These are phyloP conservation scores for Onychomys arenicola DNA, from an alignment of 2,797 vertebrate species.

Conservation along the genomic window DNA sequence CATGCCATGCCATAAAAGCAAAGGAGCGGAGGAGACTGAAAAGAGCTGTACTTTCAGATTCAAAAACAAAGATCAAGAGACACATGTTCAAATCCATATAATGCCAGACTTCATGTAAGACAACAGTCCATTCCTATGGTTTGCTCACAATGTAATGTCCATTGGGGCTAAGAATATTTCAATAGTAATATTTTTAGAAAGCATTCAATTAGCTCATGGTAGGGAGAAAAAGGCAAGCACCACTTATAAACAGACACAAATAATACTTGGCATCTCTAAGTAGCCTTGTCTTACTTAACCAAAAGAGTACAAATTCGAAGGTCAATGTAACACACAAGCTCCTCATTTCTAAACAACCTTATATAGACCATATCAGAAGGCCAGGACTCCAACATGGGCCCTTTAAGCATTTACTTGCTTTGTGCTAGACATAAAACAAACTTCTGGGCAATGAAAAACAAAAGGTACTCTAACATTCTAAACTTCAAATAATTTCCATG, in stretches of 20 bases:
- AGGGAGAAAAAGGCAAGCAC: background rate
- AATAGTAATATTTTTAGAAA: constrained; percentile 65
- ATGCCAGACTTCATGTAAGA: background rate
- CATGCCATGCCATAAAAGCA: background rate
- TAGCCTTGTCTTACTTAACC: background rate
- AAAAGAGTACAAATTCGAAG: background rate
- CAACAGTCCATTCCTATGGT: background rate
- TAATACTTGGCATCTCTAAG: constrained; percentile 3
- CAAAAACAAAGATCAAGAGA: constrained; percentile 26
- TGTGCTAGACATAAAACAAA: constrained; percentile 11
- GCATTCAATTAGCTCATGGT: background rate
- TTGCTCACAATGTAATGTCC: constrained; percentile 53
- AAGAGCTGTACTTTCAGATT: background rate
- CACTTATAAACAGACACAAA: background rate
- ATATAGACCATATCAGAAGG: background rate
- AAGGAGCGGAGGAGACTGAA: background rate
- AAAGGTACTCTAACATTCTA: background rate
- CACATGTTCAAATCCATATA: constrained; percentile 26
- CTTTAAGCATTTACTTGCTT: background rate
- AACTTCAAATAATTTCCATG: constrained; percentile 6
- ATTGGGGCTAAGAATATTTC: constrained; percentile 39
- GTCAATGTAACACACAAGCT: background rate
- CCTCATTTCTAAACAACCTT: constrained; percentile 25
- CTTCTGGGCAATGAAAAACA: background rate
- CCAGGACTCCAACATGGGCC: background rate